These are phyloP conservation scores for Melanotaenia boesemani DNA, from an alignment of 2,797 vertebrate species.

Conservation along the genomic window DNA sequence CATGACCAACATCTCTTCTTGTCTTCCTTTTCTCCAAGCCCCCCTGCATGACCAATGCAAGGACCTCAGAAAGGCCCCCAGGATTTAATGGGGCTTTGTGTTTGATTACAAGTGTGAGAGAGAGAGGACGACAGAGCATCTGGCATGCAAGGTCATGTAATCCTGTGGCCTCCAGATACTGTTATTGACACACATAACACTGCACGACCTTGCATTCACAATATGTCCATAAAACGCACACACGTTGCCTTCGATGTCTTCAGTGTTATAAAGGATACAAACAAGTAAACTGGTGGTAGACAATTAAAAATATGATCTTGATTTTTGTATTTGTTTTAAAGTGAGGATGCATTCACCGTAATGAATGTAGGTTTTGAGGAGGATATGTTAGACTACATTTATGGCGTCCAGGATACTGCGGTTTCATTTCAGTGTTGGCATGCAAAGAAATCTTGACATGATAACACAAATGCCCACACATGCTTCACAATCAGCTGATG, in stretches of 20 bases:
- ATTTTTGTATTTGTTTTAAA: too few relatives aligned
- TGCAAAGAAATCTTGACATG: too few relatives aligned
- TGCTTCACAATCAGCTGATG: too few relatives aligned
- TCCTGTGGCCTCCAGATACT: slow-evolving; percentile 64
- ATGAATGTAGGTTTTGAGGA: too few relatives aligned
- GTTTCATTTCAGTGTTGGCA: too few relatives aligned
- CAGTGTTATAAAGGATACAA: slow-evolving; percentile 22
- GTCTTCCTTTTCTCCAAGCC: slow-evolving; percentile 4
- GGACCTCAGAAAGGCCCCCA: slow-evolving; percentile 54
- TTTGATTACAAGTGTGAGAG: slow-evolving; percentile 23
- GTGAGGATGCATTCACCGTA: too few relatives aligned
- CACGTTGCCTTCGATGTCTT: slow-evolving; percentile 23
- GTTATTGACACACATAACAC: slow-evolving; percentile 60
- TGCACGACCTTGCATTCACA: slow-evolving; percentile 38
- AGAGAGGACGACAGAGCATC: slow-evolving; percentile 53
- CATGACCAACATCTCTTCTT: not conserved
- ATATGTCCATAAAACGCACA: slow-evolving; percentile 21
- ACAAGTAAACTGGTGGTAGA: slow-evolving; percentile 13
- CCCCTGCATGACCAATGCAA: slow-evolving; percentile 49
- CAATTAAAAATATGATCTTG: fast-evolving
- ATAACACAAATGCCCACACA: too few relatives aligned
- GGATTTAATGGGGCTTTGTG: slow-evolving; percentile 69
- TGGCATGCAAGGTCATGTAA: slow-evolving; percentile 73
- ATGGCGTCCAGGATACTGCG: too few relatives aligned
- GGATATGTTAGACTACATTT: too few relatives aligned